phyloP scores from a whole-genome alignment of 2,888 invertebrate species.

The Agrotis segetum region DNA sequence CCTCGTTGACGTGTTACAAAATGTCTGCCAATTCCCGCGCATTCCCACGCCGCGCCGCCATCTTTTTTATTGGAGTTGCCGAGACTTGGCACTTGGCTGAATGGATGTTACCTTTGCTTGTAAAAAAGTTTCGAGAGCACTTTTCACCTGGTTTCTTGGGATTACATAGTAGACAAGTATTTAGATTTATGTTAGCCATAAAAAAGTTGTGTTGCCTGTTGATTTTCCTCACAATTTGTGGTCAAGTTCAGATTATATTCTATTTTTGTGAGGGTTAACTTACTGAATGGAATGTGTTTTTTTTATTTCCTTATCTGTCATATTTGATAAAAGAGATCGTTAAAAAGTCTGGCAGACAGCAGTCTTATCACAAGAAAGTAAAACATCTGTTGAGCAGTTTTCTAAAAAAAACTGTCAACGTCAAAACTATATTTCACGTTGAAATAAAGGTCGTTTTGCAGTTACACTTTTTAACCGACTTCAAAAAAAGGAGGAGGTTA shows the following conservation, averaged over 20 bases:
- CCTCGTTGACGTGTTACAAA: constrained; percentile 51
- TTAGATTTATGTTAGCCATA: constrained; percentile 25
- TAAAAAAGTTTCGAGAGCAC: constrained; percentile 46
- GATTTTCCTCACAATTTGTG: constrained; percentile 6
- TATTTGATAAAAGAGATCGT: too few species aligned
- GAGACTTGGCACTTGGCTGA: constrained; percentile 46
- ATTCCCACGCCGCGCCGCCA: constrained; percentile 39
- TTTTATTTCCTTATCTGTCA: too few species aligned
- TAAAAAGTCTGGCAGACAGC: too few species aligned
- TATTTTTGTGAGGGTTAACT: neutral
- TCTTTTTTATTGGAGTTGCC: constrained; percentile 60
- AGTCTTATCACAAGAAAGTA: too few species aligned
- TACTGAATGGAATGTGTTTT: neutral
- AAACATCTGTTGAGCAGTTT: too few species aligned
- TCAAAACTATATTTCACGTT: too few species aligned
- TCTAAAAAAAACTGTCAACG: too few species aligned
- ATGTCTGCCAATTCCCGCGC: constrained; percentile 56
- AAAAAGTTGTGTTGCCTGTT: constrained; percentile 2
- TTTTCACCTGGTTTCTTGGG: constrained; percentile 35
- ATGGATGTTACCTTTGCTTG: constrained; percentile 49
- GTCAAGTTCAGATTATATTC: neutral
- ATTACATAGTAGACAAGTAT: constrained; percentile 29
- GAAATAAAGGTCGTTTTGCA: too few species aligned
- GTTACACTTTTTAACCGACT: too few species aligned
- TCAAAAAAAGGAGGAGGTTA: too few species aligned